A percentile compares a stretch with the other conserved stretches of the same genome.
These are phyloP conservation scores for Pithys albifrons DNA, from an alignment of 2,113 vertebrate genomes.

Conservation along the genomic window DNA sequence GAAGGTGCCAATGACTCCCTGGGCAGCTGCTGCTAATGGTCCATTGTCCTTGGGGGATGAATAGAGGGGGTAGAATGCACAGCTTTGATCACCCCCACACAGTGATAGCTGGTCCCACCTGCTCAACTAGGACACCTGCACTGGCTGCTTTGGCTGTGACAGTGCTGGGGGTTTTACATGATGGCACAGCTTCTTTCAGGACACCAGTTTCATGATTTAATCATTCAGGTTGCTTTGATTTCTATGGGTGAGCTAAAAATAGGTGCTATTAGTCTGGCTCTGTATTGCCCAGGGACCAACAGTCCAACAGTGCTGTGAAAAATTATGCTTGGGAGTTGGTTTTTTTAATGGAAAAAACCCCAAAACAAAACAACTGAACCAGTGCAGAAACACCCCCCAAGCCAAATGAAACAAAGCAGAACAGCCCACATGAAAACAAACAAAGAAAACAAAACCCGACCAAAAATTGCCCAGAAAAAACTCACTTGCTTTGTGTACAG, in stretches of 20 bases:
- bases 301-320: not conserved
- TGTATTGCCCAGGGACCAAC: not conserved
- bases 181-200: not conserved
- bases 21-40: no score
- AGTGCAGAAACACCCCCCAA: not conserved
- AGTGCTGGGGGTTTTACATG: not conserved
- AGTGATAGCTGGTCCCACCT: no score
- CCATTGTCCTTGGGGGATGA: no score
- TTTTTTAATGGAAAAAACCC: not conserved
- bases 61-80: no score
- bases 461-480: not conserved
- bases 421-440: no score
- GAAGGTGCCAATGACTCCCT: no score
- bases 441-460: not conserved
- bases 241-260: not conserved
- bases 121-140: not conserved
- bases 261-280: not conserved
- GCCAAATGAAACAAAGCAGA: not conserved
- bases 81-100: no score
- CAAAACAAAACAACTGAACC: not conserved
- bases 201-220: not conserved
- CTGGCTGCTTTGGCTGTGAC: not conserved
- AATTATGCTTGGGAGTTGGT: not conserved
- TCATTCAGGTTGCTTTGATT: not conserved
- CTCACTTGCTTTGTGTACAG: not conserved